Conservation (phyloP, 2,888 invertebrate genomes). For the Tinea trinotella region DNA sequence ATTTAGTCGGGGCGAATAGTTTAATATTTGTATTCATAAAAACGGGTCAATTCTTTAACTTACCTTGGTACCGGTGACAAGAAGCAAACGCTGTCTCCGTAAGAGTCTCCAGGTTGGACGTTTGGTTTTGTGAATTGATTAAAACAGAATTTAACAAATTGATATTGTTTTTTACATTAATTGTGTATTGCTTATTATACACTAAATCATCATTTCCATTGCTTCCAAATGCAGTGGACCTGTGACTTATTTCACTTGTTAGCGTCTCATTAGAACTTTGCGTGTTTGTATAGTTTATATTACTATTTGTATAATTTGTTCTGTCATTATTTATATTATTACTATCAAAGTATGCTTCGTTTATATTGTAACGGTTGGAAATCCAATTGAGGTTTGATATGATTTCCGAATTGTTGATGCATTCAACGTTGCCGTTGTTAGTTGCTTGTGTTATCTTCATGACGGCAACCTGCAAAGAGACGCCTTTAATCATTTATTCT, state of each 20-base stretch:
- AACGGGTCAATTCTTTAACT: conserved; percentile 19
- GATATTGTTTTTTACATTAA: conserved; percentile 40
- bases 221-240: not conserved
- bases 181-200: conserved; percentile 52
- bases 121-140: conserved; percentile 20
- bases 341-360: not conserved
- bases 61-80: conserved; percentile 33
- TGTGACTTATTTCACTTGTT: not conserved
- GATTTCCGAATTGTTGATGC: conserved; percentile 31
- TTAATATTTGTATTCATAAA: too few relatives aligned
- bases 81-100: conserved; percentile 29
- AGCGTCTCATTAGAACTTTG: not conserved
- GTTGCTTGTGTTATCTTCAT: conserved; percentile 49
- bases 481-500: too few relatives aligned
- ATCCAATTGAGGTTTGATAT: conserved; percentile 4
- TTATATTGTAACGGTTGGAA: not conserved
- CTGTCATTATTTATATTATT: not conserved
- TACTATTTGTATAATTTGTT: not conserved
- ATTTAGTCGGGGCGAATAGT: too few relatives aligned
- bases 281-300: not conserved
- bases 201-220: conserved; percentile 31
- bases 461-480: conserved; percentile 49
- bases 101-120: conserved; percentile 34
- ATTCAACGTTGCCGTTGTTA: conserved; percentile 51
- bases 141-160: conserved; percentile 27